Base-by-base conservation (phyloP, 2,888 invertebrate species). In the Hirtodrosophila confusa region DNA sequence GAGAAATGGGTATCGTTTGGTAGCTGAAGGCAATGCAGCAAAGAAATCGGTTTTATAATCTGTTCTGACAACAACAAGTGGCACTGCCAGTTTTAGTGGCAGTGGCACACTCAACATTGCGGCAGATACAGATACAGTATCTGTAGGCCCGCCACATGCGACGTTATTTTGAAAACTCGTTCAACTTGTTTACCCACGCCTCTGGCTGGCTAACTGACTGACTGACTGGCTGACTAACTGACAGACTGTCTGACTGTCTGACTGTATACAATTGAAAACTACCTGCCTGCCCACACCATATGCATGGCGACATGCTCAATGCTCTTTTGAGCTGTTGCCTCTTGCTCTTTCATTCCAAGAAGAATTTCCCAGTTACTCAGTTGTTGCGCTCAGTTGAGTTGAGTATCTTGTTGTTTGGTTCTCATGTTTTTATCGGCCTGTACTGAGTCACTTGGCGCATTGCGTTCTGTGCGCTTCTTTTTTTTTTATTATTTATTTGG, bases 161-260 rank as follows among this genome's bases (percentile, higher is more conserved):
- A 35, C 39, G 39, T 35, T 35, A 35, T 36, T 45, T 45, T 54
- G 45, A 44, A 83, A 80, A 80, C 86, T 77, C 60, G 80, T 86
- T 80, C 76, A 60, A 80, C 80, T 85, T 68, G 86, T 86, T 80
- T 82, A 68, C 68, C 79, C 80, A 79, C 67, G 80, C 80, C 61
- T 39, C 57, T 47, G 48, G 12, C 53, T 36, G 57, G 39, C 57
- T 47, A 47, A 17, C 53, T 36, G 57, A 27, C 41, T 44, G 53
- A 23, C 51, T 36, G 24, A 41, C 51, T n/a, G 51, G 33, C 69
- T 41, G 41, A 27, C 49, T 35, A 39, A 24, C 37, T 36, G 39
- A 33, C 31, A 23, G 47, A 27, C 68, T 23, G 51, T 10, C 8
- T 7, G 48, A 3, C 53, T 12, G 33, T 50, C 49, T 11, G 51